phyloP scores from a whole-genome alignment of 2,113 vertebrate genomes.

The Climacteris rufus region DNA sequence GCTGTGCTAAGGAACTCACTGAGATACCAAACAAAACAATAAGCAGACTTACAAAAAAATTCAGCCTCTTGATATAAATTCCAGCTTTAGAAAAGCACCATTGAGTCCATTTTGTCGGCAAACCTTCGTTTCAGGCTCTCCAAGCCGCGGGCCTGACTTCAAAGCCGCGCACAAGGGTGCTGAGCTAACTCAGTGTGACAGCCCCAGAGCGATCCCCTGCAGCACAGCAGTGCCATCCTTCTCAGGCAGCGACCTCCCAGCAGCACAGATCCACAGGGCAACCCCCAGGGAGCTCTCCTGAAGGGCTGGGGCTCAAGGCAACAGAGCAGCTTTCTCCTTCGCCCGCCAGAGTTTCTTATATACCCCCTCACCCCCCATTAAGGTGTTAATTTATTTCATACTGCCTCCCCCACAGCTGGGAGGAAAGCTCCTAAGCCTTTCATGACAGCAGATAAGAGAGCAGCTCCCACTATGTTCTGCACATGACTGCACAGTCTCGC shows the following conservation, averaged over 20 bases:
- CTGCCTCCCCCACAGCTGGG: neutral
- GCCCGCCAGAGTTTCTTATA: neutral
- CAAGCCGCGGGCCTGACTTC: neutral
- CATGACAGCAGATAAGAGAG: neutral
- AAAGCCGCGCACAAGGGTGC: neutral
- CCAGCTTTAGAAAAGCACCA: neutral
- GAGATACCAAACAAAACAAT: neutral
- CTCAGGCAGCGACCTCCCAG: neutral
- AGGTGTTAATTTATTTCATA: neutral
- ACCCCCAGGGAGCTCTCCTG: neutral
- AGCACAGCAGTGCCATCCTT: conserved; percentile 11
- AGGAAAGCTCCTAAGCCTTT: conserved; percentile 4
- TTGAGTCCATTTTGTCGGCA: neutral
- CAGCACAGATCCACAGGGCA: neutral
- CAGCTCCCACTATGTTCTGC: conserved; percentile 14
- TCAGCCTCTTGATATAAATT: neutral
- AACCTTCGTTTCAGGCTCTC: neutral
- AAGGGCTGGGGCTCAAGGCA: neutral
- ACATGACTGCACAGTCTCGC: neutral
- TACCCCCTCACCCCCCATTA: neutral
- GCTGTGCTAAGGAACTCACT: neutral
- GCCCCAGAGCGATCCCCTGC: neutral
- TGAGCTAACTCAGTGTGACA: conserved; percentile 3
- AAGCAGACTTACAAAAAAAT: neutral
- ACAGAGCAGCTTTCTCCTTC: neutral